These are phyloP conservation scores for Cydia pomonella DNA, from an alignment of 1,140 invertebrate genomes.

Conservation along the genomic window DNA sequence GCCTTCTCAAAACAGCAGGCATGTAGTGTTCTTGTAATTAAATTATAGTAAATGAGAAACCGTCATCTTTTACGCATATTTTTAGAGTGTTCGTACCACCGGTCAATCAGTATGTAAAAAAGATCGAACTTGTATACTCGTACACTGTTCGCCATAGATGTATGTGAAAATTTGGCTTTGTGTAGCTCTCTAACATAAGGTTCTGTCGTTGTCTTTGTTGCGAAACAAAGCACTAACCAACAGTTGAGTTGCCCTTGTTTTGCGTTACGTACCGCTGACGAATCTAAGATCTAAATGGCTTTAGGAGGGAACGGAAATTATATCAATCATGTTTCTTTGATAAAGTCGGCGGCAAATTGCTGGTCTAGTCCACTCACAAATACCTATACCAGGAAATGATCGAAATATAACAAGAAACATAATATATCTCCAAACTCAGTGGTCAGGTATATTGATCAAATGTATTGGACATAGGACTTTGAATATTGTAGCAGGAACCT, in stretches of 20 bases:
- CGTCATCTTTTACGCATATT: neutral
- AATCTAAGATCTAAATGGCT: slow-evolving; percentile 19
- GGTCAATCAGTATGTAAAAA: neutral
- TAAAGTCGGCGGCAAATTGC: slow-evolving; percentile 6
- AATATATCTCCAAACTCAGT: neutral
- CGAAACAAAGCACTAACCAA: slow-evolving; percentile 4
- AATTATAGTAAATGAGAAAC: neutral
- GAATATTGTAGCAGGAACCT: neutral
- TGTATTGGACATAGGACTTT: neutral
- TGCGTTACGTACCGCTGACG: neutral
- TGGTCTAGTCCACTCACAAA: neutral
- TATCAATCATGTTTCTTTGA: slow-evolving; percentile 19
- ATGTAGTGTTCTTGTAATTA: no score
- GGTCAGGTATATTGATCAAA: neutral
- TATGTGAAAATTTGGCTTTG: neutral
- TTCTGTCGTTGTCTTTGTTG: neutral
- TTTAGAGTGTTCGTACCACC: neutral
- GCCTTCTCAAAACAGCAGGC: no score
- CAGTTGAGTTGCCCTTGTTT: neutral
- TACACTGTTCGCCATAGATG: neutral
- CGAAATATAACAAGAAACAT: neutral
- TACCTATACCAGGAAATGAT: neutral
- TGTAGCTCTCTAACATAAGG: neutral
- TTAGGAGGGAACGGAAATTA: slow-evolving; percentile 12
- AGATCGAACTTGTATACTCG: neutral